These are phyloP conservation scores for Holacanthella duospinosa DNA, from an alignment of 2,888 invertebrate genomes.

Conservation along the genomic window DNA sequence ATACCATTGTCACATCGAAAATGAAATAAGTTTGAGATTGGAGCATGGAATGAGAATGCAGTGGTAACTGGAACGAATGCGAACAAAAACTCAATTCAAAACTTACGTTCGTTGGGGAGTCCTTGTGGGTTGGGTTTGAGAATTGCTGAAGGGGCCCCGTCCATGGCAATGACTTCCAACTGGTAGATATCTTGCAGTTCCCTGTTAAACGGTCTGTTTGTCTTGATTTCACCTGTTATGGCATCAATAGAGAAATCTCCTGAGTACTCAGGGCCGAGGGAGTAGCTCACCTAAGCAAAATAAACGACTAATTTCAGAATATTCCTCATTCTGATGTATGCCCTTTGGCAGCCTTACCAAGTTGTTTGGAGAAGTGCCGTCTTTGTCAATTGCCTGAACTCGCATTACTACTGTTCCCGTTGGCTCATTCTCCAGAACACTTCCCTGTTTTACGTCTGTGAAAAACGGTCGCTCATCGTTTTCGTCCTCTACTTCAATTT, in stretches of 20 bases:
- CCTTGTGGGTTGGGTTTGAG: constrained; percentile 43
- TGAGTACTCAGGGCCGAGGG: constrained; percentile 50
- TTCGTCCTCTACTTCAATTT: constrained; percentile 70
- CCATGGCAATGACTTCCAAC: constrained; percentile 79
- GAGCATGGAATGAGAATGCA: not conserved
- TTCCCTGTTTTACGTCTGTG: constrained; percentile 67
- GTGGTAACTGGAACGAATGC: not conserved
- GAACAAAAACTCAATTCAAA: not conserved
- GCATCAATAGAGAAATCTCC: constrained; percentile 74
- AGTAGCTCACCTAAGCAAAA: constrained; percentile 48
- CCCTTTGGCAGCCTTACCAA: no score
- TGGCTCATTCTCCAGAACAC: constrained; percentile 73
- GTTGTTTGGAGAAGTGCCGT: constrained; percentile 71
- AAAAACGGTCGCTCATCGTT: constrained; percentile 85
- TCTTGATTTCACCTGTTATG: constrained; percentile 78
- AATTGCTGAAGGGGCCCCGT: constrained; percentile 71
- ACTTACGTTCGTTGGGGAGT: constrained; percentile 57
- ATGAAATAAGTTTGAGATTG: no score
- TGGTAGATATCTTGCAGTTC: constrained; percentile 75
- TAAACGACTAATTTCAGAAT: not conserved
- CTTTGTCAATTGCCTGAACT: constrained; percentile 72
- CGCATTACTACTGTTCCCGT: constrained; percentile 76
- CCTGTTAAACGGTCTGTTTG: constrained; percentile 69
- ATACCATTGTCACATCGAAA: no score
- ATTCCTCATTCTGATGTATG: no score